Evolutionary conservation across 2,888 invertebrate genomes (phyloP).

Genomic region (Linnaemya tessellans): DNA sequence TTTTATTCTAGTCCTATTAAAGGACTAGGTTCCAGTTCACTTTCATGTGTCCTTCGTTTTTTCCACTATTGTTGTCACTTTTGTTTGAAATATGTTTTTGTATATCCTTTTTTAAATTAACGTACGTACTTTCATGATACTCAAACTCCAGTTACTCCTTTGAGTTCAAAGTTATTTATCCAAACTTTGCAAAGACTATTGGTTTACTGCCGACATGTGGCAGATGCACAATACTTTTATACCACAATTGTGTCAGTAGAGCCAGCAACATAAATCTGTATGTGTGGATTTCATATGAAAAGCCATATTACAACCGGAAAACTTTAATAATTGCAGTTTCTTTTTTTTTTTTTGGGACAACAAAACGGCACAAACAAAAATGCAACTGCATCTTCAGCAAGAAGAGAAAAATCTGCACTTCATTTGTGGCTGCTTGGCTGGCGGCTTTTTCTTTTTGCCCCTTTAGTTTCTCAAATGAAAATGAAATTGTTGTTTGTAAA

Average conservation of each 20-base stretch:
- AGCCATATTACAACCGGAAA: slow-evolving; percentile 67
- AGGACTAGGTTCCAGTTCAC: background rate
- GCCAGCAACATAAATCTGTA: slow-evolving; percentile 19
- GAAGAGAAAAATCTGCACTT: background rate
- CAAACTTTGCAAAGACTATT: slow-evolving; percentile 58
- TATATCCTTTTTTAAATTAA: slow-evolving; percentile 7
- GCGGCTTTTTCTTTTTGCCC: slow-evolving; percentile 19
- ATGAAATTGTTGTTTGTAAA: slow-evolving; percentile 33
- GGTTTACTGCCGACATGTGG: slow-evolving; percentile 62
- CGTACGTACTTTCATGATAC: slow-evolving; percentile 70
- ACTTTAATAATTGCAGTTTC: slow-evolving; percentile 57
- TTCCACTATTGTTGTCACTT: too few relatives aligned
- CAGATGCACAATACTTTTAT: slow-evolving; percentile 70
- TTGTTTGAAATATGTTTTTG: too few relatives aligned
- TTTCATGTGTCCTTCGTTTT: background rate
- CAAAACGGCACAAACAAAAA: slow-evolving; percentile 21
- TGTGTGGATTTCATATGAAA: slow-evolving; percentile 54
- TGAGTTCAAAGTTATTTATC: slow-evolving; percentile 33
- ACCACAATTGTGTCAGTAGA: slow-evolving; percentile 69
- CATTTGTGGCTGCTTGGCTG: slow-evolving; percentile 10
- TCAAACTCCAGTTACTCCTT: slow-evolving; percentile 48
- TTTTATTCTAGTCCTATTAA: background rate
- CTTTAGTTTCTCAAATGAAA: slow-evolving; percentile 32
- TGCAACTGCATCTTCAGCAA: slow-evolving; percentile 50
- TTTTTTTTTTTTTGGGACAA: slow-evolving; percentile 42